A percentile compares a stretch with the other conserved stretches of the same genome.
These are phyloP conservation scores for Orchesellides sinensis DNA, from an alignment of 2,888 invertebrate species.

Conservation along the genomic window DNA sequence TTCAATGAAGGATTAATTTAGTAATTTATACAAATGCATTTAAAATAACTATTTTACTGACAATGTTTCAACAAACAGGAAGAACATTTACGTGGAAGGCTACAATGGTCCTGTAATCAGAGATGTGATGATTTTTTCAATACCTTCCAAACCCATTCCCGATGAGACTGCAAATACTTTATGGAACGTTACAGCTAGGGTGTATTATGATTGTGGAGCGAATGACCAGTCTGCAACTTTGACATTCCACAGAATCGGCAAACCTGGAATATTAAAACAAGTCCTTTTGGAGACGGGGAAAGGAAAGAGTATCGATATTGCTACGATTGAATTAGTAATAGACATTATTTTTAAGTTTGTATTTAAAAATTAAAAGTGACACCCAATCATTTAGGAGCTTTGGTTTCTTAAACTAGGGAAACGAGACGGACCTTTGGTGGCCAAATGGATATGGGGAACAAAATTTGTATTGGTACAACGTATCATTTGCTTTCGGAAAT, in stretches of 20 bases:
- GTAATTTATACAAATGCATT: no score
- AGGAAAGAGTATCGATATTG: slow-evolving; percentile 45
- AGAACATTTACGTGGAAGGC: slow-evolving; percentile 83
- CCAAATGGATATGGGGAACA: slow-evolving; percentile 93
- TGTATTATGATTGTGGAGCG: slow-evolving; percentile 62
- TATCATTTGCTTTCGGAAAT: slow-evolving; percentile 77
- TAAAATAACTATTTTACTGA: neutral
- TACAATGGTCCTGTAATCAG: slow-evolving; percentile 82
- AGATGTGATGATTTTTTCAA: slow-evolving; percentile 79
- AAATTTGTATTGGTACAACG: slow-evolving; percentile 84
- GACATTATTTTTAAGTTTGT: neutral
- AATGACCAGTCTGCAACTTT: slow-evolving; percentile 7
- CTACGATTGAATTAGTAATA: slow-evolving; percentile 38
- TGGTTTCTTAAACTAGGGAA: slow-evolving; percentile 51
- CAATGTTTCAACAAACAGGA: slow-evolving; percentile 80
- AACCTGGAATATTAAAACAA: neutral
- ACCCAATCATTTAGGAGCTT: neutral
- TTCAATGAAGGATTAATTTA: no score
- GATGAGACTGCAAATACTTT: slow-evolving; percentile 66
- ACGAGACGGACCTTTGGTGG: slow-evolving; percentile 88
- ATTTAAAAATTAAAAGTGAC: no score
- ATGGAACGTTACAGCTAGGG: slow-evolving; percentile 69
- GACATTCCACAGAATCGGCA: slow-evolving; percentile 26
- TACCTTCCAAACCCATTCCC: slow-evolving; percentile 58
- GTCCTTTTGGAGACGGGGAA: slow-evolving; percentile 11